phyloP scores from a whole-genome alignment of 92 coral and sea anemone species.

The Hydrozoanthus gracilis region DNA sequence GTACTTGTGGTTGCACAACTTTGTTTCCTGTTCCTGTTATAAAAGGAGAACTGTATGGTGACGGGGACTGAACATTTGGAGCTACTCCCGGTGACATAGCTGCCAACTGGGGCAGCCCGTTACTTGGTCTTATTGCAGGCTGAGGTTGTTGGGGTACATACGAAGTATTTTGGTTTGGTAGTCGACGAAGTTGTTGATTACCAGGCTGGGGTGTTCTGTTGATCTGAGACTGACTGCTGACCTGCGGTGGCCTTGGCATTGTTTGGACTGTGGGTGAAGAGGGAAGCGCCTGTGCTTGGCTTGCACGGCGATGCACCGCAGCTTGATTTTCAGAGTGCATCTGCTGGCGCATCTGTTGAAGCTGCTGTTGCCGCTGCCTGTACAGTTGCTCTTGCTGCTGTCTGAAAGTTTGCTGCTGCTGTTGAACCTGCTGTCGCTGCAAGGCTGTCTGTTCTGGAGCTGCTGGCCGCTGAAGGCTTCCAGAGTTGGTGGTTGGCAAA shows the following conservation, averaged over 20 bases:
- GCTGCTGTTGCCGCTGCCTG: conserved; percentile 44
- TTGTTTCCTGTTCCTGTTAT: conserved; percentile 7
- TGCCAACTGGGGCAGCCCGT: conserved; percentile 2
- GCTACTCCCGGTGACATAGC: not conserved
- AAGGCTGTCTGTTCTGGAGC: conserved; percentile 26
- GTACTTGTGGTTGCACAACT: conserved; percentile 2
- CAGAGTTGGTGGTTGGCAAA: conserved; percentile 11
- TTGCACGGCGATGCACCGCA: conserved; percentile 37
- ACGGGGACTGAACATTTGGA: not conserved
- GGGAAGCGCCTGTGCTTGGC: conserved; percentile 39
- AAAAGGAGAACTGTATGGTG: conserved; percentile 16
- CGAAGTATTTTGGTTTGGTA: not conserved
- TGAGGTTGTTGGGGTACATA: conserved; percentile 18
- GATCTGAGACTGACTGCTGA: conserved; percentile 5
- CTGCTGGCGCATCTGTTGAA: conserved; percentile 50
- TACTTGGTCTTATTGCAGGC: conserved; percentile 25
- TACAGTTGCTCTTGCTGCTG: conserved; percentile 48
- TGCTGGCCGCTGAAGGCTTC: conserved; percentile 26
- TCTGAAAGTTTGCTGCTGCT: conserved; percentile 39
- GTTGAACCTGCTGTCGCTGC: conserved; percentile 35
- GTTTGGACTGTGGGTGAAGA: conserved; percentile 7
- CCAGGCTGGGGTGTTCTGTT: conserved; percentile 18
- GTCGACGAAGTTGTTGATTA: conserved; percentile 8
- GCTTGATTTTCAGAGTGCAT: conserved; percentile 46
- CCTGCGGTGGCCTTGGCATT: conserved; percentile 11